These are phyloP conservation scores for Ormyrus nitidulus DNA, from an alignment of 2,888 invertebrate species.

Conservation along the genomic window DNA sequence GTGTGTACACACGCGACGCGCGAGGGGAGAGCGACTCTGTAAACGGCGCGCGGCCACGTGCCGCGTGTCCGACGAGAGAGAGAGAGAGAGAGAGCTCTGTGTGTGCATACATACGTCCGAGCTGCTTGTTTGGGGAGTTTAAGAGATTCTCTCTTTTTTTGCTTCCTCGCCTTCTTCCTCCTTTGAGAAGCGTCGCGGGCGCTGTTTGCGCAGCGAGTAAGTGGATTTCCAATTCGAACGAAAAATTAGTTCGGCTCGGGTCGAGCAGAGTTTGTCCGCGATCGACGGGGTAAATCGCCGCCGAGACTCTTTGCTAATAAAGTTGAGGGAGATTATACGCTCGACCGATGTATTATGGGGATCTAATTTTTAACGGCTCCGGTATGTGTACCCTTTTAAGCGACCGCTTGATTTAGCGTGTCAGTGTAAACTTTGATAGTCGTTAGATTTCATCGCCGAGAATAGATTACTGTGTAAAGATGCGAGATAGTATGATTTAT, in stretches of 20 bases:
- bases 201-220: not conserved
- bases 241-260: not conserved
- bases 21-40: constrained; percentile 19
- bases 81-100: not conserved
- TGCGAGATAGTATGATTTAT: constrained; percentile 29
- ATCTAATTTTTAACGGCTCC: too few relatives aligned
- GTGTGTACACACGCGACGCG: constrained; percentile 3
- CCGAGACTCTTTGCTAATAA: too few relatives aligned
- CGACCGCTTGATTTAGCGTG: constrained; percentile 16
- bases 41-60: constrained; percentile 32
- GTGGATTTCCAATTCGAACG: constrained; percentile 11
- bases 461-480: constrained; percentile 25
- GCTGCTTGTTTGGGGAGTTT: not conserved
- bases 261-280: too few relatives aligned
- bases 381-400: not conserved
- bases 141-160: not conserved
- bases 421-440: constrained; percentile 19
- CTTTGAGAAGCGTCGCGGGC: not conserved
- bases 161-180: not conserved
- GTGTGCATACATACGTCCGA: not conserved
- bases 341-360: too few relatives aligned
- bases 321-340: too few relatives aligned
- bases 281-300: too few relatives aligned
- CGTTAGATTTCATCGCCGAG: not conserved
- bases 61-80: constrained; percentile 8